phyloP scores from a whole-genome alignment of 2,888 invertebrate genomes.

The Eilema griseolum region DNA sequence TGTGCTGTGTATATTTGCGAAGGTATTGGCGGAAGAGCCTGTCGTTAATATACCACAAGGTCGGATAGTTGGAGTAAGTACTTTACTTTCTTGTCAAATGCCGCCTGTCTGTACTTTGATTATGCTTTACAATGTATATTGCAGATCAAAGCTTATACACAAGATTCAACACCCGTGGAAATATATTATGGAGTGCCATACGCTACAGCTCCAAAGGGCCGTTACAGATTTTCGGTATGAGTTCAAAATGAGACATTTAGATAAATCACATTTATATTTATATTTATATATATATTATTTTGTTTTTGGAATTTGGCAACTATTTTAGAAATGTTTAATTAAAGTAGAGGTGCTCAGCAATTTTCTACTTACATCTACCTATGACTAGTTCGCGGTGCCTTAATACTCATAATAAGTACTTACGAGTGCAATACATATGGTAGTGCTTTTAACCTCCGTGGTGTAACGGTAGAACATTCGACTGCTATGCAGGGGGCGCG shows the following conservation, averaged over 20 bases:
- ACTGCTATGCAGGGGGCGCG: too few relatives aligned
- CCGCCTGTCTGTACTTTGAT: not conserved
- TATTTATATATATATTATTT: too few relatives aligned
- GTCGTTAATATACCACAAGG: conserved; percentile 86
- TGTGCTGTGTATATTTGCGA: conserved; percentile 38
- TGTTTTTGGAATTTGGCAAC: too few relatives aligned
- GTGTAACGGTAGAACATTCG: too few relatives aligned
- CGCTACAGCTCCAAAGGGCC: conserved; percentile 92
- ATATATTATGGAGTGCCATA: conserved; percentile 93
- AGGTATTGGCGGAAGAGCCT: conserved; percentile 78
- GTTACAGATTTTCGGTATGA: conserved; percentile 90
- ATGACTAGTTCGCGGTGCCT: too few relatives aligned
- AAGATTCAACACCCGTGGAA: conserved; percentile 88
- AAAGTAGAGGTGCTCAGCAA: too few relatives aligned
- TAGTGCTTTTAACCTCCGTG: too few relatives aligned
- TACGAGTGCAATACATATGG: too few relatives aligned
- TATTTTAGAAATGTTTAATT: too few relatives aligned
- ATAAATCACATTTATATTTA: too few relatives aligned
- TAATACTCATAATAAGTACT: too few relatives aligned
- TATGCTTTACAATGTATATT: conserved; percentile 42
- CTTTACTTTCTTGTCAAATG: not conserved
- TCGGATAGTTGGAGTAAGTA: conserved; percentile 87
- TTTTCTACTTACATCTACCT: too few relatives aligned
- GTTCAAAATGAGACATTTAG: not conserved
- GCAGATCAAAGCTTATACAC: conserved; percentile 90